Evolutionary conservation across 2,797 vertebrate genomes (phyloP), one percentile per base, ranked within the genome.

Genomic region (Eurystomus glaucurus): DNA sequence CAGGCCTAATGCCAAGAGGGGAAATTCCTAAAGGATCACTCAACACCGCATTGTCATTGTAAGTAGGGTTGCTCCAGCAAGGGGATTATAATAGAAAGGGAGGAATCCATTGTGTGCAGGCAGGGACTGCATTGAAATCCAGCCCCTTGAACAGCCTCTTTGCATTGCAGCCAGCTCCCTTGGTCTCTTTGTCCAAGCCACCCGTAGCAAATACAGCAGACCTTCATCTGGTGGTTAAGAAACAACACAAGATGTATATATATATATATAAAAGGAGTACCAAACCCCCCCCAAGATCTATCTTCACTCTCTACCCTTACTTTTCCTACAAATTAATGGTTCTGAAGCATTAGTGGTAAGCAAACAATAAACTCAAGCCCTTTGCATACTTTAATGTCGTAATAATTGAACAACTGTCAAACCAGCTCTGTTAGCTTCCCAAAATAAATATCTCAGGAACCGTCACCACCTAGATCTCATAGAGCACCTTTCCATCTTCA

Each of bases 11-110:
- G 83, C 85, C 96, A 94, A 55, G 68, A 85, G 80, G 69, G 77
- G 70, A 96, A 94, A 94, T 81, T 93, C 93, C 90, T 88, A 62
- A 87, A n/a, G 10, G 35, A 88, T 90, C 94, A 95, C 50, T 70
- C 55, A 86, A 55, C 7, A 2, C 21, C 45, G 76, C 54, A 3
- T 12, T 87, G 69, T 79, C 62, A 85, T 60, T 48, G 26, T 37
- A 76, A 89, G 70, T 46, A n/a, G 48, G 55, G 86, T 46, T 88
- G 70, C 70, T 95, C 66, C 83, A 94, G 55, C 46, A 69, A 72
- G 51, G 52, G 72, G 51, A 95, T 90, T 85, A 52, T 13, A 55
- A 90, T 0, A 84, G 74, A 94, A 87, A 76, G n/a, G 50, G 48
- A 65, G 46, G 48, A 94, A 83, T 91, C 62, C 64, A 91, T 26